Conservation (phyloP, 2,113 vertebrate species). For the Sinocyclocheilus anshuiensis region DNA sequence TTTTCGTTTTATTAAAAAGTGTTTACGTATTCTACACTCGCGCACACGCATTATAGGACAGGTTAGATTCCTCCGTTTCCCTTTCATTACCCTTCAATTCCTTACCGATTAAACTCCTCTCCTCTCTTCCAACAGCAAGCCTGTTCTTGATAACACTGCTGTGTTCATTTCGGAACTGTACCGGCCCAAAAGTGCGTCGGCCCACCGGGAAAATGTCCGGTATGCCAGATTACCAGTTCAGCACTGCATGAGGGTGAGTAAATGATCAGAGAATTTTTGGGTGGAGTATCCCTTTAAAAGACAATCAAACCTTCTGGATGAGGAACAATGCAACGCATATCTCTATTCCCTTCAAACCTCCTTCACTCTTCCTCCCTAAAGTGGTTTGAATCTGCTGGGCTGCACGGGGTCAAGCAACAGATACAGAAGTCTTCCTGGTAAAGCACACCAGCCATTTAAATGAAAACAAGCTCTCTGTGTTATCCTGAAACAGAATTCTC, state of each 20-base stretch:
- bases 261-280: not conserved
- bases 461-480: conserved; percentile 65
- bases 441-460: conserved; percentile 43
- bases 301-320: conserved; percentile 17
- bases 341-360: not conserved
- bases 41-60: too few species aligned
- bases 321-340: conserved; percentile 24
- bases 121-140: too few species aligned
- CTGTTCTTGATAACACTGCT: too few species aligned
- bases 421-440: conserved; percentile 56
- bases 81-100: too few species aligned
- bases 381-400: conserved; percentile 47
- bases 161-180: too few species aligned
- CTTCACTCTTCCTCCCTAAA: conserved; percentile 33
- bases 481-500: conserved; percentile 65
- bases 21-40: too few species aligned
- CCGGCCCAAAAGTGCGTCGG: too few species aligned
- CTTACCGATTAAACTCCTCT: too few species aligned
- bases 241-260: not conserved
- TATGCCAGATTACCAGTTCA: too few species aligned
- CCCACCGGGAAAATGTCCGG: too few species aligned
- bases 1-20: too few species aligned
- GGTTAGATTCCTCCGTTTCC: too few species aligned
- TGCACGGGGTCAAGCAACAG: conserved; percentile 59
- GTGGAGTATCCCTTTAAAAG: not conserved